These are phyloP conservation scores for Nibea coibor DNA, from an alignment of 2,113 vertebrate species.

Conservation along the genomic window DNA sequence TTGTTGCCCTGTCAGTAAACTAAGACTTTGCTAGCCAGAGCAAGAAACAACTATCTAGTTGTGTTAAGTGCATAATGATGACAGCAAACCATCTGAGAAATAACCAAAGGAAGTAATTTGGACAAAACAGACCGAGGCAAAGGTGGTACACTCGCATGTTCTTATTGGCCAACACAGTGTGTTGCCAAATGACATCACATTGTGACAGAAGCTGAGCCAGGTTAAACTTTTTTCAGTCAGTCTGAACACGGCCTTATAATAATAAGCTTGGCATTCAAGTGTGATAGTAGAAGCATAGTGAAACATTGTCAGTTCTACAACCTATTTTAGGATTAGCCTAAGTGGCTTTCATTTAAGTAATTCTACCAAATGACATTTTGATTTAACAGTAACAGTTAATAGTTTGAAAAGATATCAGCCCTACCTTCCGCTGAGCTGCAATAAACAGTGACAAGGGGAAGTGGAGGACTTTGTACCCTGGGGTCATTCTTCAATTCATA, in stretches of 20 bases:
- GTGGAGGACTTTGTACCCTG: neutral
- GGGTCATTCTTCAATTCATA: neutral
- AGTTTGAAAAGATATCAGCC: neutral
- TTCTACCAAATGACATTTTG: neutral
- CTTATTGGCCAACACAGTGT: too few species aligned
- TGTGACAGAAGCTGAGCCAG: neutral
- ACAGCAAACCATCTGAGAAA: too few species aligned
- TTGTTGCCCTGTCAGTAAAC: too few species aligned
- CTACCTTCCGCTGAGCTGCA: neutral
- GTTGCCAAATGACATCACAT: neutral
- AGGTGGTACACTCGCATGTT: too few species aligned
- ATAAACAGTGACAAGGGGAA: neutral
- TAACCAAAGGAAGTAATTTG: neutral
- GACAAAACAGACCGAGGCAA: neutral
- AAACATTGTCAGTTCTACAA: neutral
- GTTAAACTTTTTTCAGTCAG: neutral
- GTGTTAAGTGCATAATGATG: too few species aligned
- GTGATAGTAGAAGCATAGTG: neutral
- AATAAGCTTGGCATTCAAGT: too few species aligned
- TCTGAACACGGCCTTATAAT: neutral
- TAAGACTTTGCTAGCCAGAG: too few species aligned
- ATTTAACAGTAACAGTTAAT: neutral
- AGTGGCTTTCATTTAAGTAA: neutral
- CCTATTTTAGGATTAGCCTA: neutral
- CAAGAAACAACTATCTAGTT: too few species aligned